Conservation (phyloP, 2,888 invertebrate species). For the Apotomis turbidana region DNA sequence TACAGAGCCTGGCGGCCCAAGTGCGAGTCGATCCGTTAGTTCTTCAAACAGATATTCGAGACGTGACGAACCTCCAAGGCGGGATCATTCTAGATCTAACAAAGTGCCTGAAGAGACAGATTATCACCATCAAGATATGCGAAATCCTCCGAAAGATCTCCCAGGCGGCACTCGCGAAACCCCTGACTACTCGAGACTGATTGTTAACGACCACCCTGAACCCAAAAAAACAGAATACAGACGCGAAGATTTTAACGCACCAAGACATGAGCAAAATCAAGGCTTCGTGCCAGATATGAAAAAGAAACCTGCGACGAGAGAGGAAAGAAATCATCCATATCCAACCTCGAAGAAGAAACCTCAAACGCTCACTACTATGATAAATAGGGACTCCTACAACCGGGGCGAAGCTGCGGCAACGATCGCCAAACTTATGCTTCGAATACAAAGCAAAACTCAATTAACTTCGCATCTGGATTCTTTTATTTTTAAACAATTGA, state of each 20-base stretch:
- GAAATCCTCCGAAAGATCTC: not conserved
- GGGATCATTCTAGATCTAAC: not conserved
- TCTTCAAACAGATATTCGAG: conserved; percentile 2
- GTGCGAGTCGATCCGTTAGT: not conserved
- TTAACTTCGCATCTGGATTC: not conserved
- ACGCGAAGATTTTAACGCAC: not conserved
- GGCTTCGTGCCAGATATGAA: not conserved
- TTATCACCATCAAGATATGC: conserved; percentile 3
- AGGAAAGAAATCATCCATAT: conserved; percentile 6
- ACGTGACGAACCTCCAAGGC: not conserved
- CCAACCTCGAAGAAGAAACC: not conserved
- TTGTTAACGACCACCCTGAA: conserved; percentile 20
- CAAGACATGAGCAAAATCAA: too few relatives aligned
- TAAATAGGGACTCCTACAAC: conserved; percentile 39
- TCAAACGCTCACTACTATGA: not conserved
- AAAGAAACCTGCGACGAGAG: not conserved
- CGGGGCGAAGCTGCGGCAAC: conserved; percentile 41
- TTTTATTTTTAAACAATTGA: conserved; percentile 41
- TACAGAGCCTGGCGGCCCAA: not conserved
- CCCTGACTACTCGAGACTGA: not conserved
- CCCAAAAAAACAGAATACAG: conserved; percentile 5
- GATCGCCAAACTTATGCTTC: conserved; percentile 35
- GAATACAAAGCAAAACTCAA: too few relatives aligned
- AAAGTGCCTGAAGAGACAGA: conserved; percentile 7
- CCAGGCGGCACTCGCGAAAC: not conserved